These are phyloP conservation scores for Cossypha polioptera DNA, from an alignment of 2,797 vertebrate species.

Conservation along the genomic window DNA sequence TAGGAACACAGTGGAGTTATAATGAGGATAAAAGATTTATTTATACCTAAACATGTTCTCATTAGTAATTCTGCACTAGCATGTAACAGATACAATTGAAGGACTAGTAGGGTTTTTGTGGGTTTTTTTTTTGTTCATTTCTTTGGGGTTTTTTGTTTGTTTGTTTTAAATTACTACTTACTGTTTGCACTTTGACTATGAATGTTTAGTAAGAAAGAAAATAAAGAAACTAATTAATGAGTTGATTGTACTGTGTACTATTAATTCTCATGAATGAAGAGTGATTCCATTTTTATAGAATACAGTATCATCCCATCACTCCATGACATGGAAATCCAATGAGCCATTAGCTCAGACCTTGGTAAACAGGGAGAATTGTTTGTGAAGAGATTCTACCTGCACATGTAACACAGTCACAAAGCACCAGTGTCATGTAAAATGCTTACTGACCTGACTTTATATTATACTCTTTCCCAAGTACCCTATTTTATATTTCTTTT, in stretches of 20 bases:
- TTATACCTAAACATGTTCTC: slow-evolving; percentile 60
- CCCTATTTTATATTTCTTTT: neutral
- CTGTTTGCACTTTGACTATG: neutral
- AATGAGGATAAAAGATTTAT: slow-evolving; percentile 61
- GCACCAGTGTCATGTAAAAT: neutral
- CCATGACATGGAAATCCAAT: neutral
- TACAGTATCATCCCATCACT: neutral
- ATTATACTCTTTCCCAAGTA: neutral
- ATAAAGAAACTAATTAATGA: neutral
- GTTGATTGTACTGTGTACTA: neutral
- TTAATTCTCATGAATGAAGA: neutral
- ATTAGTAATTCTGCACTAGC: slow-evolving; percentile 49
- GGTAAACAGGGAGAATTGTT: neutral
- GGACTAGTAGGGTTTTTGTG: neutral
- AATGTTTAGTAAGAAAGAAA: neutral
- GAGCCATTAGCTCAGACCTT: neutral
- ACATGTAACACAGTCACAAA: neutral
- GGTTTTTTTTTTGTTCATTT: neutral
- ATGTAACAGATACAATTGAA: slow-evolving; percentile 31
- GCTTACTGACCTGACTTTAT: neutral
- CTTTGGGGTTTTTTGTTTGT: neutral
- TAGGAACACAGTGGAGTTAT: slow-evolving; percentile 31
- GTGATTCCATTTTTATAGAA: neutral
- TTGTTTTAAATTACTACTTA: neutral
- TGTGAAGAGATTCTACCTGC: neutral